A percentile compares a stretch with the other conserved stretches of the same genome.
These are phyloP conservation scores for Drosophila histrio DNA, from an alignment of 2,888 invertebrate species.

Conservation along the genomic window DNA sequence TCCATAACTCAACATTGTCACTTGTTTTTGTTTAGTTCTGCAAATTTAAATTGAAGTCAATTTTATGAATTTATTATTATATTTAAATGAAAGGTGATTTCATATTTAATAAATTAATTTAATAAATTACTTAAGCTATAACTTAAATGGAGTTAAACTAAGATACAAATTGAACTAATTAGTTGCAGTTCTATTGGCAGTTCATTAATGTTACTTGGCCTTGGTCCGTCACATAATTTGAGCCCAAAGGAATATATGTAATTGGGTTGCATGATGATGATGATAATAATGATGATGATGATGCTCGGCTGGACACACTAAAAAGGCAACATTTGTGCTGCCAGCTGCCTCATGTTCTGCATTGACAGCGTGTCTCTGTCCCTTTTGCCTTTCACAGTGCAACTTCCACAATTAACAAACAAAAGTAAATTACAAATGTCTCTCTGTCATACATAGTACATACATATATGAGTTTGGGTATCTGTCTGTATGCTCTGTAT, in stretches of 20 bases:
- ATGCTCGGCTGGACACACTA: conserved; percentile 20
- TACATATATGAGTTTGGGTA: neutral
- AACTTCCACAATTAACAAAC: conserved; percentile 54
- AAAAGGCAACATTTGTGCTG: conserved; percentile 12
- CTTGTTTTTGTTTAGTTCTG: neutral
- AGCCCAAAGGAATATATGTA: conserved; percentile 4
- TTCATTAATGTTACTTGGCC: neutral
- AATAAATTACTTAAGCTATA: neutral
- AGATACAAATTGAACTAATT: neutral
- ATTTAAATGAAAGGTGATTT: no score
- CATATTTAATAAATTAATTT: no score
- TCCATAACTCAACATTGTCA: neutral
- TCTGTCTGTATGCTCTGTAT: conserved; percentile 9
- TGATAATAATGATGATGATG: neutral
- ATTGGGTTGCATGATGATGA: conserved; percentile 5
- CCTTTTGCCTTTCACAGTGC: neutral
- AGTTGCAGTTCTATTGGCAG: neutral
- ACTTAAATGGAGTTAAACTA: neutral
- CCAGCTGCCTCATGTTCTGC: conserved; percentile 1
- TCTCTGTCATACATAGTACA: conserved; percentile 3
- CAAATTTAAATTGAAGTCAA: neutral
- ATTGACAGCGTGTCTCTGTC: neutral
- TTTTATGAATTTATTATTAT: no score
- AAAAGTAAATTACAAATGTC: conserved; percentile 55
- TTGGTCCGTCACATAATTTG: neutral